phyloP scores from a whole-genome alignment of 2,797 vertebrate genomes.

The Lophotriccus pileatus region DNA sequence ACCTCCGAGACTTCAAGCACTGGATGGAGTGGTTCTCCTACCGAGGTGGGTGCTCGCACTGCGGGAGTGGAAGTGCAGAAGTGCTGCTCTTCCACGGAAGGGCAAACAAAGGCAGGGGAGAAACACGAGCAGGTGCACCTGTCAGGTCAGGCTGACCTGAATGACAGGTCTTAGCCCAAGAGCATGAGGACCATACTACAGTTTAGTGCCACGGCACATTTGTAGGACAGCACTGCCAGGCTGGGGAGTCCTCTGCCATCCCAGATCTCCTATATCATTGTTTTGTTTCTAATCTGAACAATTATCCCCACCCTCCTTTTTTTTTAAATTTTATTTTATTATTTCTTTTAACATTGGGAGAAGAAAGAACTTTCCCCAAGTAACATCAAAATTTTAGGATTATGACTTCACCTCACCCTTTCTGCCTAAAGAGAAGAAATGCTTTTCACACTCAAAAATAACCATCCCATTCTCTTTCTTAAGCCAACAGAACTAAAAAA shows the following conservation, averaged over 20 bases:
- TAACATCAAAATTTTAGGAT: neutral
- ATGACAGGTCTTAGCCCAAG: neutral
- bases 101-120: neutral
- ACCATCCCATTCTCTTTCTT: neutral
- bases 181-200: neutral
- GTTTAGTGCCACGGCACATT: neutral
- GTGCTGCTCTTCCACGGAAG: neutral
- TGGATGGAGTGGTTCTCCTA: constrained; percentile 99
- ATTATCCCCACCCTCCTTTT: neutral
- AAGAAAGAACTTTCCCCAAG: neutral
- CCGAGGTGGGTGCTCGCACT: constrained; percentile 79
- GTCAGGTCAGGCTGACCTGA: neutral
- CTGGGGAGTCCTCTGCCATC: neutral
- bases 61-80: rapidly evolving
- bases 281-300: neutral
- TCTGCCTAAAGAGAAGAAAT: neutral
- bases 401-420: neutral
- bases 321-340: neutral
- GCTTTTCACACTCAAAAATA: neutral
- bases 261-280: neutral
- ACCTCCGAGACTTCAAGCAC: constrained; percentile 95
- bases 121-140: neutral
- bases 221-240: neutral
- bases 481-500: neutral
- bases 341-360: neutral